Base-by-base conservation (phyloP, 2,113 vertebrate species). In the Rhinichthys klamathensis region DNA sequence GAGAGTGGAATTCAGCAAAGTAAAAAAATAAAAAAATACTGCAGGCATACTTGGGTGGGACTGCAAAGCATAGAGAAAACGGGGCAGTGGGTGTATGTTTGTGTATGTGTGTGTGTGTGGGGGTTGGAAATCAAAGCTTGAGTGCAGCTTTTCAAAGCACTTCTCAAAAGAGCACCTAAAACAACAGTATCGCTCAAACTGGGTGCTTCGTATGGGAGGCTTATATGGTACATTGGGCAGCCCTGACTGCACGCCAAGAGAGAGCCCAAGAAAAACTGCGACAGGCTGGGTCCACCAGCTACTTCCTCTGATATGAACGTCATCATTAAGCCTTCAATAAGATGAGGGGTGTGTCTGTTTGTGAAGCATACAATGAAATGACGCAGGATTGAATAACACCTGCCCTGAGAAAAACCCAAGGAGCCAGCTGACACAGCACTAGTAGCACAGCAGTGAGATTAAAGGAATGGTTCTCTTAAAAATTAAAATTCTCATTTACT, bases 121-220 rank as follows among this genome's bases (percentile, higher is more conserved):
- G 18, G 54, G 18, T 6, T 4, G 1, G 1, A 6, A 15, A 92
- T 93, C 90, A 92, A 92, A 92, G 92, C 61, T n/a, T 38, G 61
- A 81, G 41, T n/a, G 16, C 63, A 51, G 80, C 85, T 80, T 83
- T 89, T 92, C 89, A 87, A 90, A 93, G 88, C 38, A 87, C 86
- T 72, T 89, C 87, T 91, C 84, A 84, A 91, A 90, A 83, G 72
- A 88, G 80, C 88, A 85, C 84, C 88, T 88, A 90, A 90, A 90
- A 93, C 86, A 94, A 92, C 83, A 90, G 63, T 21, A 85, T 82
- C n/a, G 58, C 35, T 35, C 60, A 75, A 75, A 89, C 84, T 10
- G 30, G 61, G 84, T 74, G 54, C 83, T 84, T 84, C 54, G 65
- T 49, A 86, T 86, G 84, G 84, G 85, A 88, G 78, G 61, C 73